Base-by-base conservation (phyloP, 1,140 invertebrate species). In the Leptinotarsa undecemlineata region DNA sequence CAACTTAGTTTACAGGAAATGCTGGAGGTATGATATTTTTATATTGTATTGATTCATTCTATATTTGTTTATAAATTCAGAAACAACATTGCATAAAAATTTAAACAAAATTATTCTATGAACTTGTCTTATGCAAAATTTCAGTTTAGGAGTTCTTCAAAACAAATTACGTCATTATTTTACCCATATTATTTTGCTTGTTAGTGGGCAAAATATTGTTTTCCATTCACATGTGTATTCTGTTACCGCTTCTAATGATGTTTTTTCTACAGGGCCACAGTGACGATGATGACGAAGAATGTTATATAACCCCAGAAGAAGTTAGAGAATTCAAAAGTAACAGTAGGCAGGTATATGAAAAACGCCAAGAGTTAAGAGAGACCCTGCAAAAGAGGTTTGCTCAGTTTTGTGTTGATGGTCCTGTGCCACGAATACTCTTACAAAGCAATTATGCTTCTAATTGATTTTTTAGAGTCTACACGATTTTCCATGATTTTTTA, bases 251-350 rank as follows among this genome's bases (percentile, higher is more conserved):
- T 1, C 51, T 57, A n/a, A 57, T 57, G 14, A 6, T 17, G 51
- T 57, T 57, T 57, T 57, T 57, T 57, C 6, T 60, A 20, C 66
- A 84, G 84, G 84, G 81, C 76, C 84, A 90, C 80, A 93, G 92
- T 74, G 81, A 81, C 14, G 93, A 94, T 78, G 92, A 94, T 77
- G 93, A 94, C 76, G 89, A 91, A 79, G 90, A 90, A 79, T 91
- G 90, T 88, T 93, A 92, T 87, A 96, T 96, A 88, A 93, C 95
- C 69, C 90, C 92, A 77, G 95, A 96, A 86, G 95, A 96, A 85
- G 92, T 96, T 63, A 83, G 83, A 75, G 89, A 91, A 85, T 95
- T 95, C 82, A 92, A 93, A 86, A 92, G 92, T 48, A 90, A 91
- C 78, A 90, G 92, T 84, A 86, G 85, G 77, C 90, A 93, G 82